phyloP scores from a whole-genome alignment of 92 coral and sea anemone genomes.

The Paramuricea clavata region DNA sequence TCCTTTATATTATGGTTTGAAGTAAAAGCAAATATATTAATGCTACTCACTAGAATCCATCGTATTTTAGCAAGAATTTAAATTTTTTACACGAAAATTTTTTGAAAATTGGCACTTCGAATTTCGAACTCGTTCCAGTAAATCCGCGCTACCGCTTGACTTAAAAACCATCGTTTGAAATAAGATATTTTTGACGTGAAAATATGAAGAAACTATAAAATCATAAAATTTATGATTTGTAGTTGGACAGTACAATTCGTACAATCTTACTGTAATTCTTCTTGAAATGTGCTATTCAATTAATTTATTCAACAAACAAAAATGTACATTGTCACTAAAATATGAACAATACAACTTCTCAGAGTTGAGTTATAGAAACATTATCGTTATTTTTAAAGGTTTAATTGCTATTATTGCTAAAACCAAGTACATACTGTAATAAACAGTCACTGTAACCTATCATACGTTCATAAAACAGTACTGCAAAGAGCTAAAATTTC shows the following conservation, averaged over 20 bases:
- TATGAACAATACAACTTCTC: background rate
- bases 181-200: background rate
- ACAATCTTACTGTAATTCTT: background rate
- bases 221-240: background rate
- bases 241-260: background rate
- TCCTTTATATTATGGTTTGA: background rate
- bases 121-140: constrained; percentile 23
- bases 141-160: background rate
- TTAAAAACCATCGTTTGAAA: background rate
- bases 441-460: no score
- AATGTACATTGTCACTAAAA: background rate
- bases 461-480: no score
- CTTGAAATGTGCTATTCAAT: no score
- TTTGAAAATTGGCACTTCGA: constrained; percentile 14
- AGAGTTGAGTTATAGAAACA: no score
- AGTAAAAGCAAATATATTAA: background rate
- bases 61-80: background rate
- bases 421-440: background rate
- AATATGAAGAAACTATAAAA: background rate
- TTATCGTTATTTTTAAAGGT: background rate
- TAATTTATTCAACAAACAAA: no score
- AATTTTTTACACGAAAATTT: background rate
- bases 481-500: background rate
- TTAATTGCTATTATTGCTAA: no score
- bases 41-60: background rate